Percentiles rank a stretch among this genome's conserved stretches.
Evolutionary conservation across 2,888 invertebrate genomes (phyloP).

Genomic region (Drosophila limbata): DNA sequence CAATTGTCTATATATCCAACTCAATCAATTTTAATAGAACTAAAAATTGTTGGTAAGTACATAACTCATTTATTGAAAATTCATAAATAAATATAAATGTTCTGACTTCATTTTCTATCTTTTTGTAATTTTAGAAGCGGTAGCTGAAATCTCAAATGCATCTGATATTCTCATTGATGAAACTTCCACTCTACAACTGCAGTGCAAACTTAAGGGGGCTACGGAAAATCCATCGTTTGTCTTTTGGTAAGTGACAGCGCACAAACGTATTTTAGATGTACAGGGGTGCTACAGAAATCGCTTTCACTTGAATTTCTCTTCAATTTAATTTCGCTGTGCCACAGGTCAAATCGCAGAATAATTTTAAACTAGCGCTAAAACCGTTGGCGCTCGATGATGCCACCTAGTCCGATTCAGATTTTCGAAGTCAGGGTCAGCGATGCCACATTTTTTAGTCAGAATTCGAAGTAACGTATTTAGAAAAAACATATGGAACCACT

Average conservation of each 20-base stretch:
- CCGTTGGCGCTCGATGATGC: too few relatives aligned
- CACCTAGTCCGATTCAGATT: too few relatives aligned
- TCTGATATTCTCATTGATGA: conserved; percentile 85
- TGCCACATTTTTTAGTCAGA: too few relatives aligned
- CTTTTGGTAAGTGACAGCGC: conserved; percentile 82
- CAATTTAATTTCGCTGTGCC: too few relatives aligned
- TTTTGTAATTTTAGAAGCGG: conserved; percentile 78
- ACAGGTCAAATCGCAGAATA: too few relatives aligned
- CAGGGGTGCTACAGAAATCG: too few relatives aligned
- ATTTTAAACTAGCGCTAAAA: too few relatives aligned
- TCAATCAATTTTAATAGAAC: conserved; percentile 88
- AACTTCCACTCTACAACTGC: conserved; percentile 84
- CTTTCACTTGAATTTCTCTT: too few relatives aligned
- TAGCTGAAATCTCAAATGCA: conserved; percentile 85
- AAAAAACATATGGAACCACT: too few relatives aligned
- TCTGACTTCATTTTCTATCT: conserved; percentile 2
- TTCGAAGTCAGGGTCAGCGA: too few relatives aligned
- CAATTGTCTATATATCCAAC: conserved; percentile 89
- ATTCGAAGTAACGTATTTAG: too few relatives aligned
- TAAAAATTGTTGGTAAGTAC: conserved; percentile 88
- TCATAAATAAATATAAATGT: neutral
- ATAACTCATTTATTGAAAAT: neutral
- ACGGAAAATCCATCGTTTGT: conserved; percentile 85
- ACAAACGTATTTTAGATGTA: too few relatives aligned
- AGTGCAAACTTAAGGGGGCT: conserved; percentile 85